A percentile compares a stretch with the other conserved stretches of the same genome.
Conservation (phyloP, 2,888 invertebrate species). For the Xanthorhoe spadicearia region DNA sequence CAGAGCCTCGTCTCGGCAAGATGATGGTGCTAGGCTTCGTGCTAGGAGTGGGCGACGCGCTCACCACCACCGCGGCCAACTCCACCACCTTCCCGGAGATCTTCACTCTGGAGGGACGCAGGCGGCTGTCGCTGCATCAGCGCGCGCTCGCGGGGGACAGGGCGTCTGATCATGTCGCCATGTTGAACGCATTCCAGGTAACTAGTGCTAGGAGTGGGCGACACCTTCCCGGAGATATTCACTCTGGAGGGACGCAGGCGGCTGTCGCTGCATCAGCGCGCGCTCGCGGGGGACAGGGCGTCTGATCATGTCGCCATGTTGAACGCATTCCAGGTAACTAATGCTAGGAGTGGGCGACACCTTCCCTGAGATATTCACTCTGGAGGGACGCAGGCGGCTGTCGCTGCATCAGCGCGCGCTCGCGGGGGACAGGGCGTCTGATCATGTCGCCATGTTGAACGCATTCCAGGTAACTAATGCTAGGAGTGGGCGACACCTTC, state of each 20-base stretch:
- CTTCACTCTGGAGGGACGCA: conserved; percentile 91
- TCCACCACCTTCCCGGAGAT: conserved; percentile 98
- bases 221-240: conserved; percentile 98
- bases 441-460: conserved; percentile 97
- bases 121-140: conserved; percentile 93
- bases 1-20: conserved; percentile 97
- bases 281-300: conserved; percentile 92
- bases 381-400: conserved; percentile 91
- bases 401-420: conserved; percentile 93
- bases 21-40: conserved; percentile 98
- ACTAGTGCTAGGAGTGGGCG: conserved; percentile 93
- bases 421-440: conserved; percentile 94
- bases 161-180: conserved; percentile 97
- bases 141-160: conserved; percentile 93
- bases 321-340: conserved; percentile 92
- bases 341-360: conserved; percentile 96
- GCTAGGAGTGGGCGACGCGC: conserved; percentile 94
- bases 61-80: conserved; percentile 97
- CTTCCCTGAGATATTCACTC: conserved; percentile 96
- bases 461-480: conserved; percentile 92
- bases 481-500: conserved; percentile 96
- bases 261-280: conserved; percentile 92
- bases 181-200: conserved; percentile 95
- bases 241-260: conserved; percentile 90
- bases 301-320: conserved; percentile 98